Evolutionary conservation across 2,797 vertebrate species (phyloP), one percentile per base, ranked within the genome.

Genomic region (Leptoclinus maculatus): DNA sequence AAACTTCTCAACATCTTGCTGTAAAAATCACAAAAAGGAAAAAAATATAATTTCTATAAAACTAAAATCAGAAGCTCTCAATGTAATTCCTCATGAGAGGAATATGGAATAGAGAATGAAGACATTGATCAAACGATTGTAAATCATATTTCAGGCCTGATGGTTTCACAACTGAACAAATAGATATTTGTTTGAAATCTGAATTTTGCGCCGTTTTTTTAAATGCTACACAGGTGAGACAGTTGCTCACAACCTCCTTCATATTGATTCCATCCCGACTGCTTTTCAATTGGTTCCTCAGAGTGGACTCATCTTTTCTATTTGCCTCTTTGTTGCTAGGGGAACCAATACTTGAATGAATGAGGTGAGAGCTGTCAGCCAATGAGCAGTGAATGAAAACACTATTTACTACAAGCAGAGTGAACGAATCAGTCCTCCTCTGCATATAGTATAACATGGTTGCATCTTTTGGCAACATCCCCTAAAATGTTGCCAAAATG

Each of bases 1-100:
- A 98, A 99, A 99, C 97, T 99, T 99, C 97, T 99, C 98, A 97
- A 99, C 97, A 98, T 99, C 98, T 99, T 99, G 97, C 98, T 99
- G 95, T 67, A 34, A 32, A 89, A 83, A 77, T 19, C 53, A 80
- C 39, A 85, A 45, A 85, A 45, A 68, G 4, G 3, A 47, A 14
- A 16, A 68, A 47, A 49, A 5, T 19, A 21, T 57, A 19, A 58
- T 25, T 63, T 4, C 67, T 1, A 74, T n/a, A 11, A 54, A 32
- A 54, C 5, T 2, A 51, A 57, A 57, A 6, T 12, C 5, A 11
- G 1, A 53, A 54, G 11, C 11, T 51, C n/a, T 27, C 38, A 43
- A 71, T 29, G 25, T 27, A 16, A 21, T 32, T 32, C 16, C n/a
- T 64, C 25, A 19, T 17, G n/a, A 23, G 9, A 63, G 12, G 2